These are phyloP conservation scores for Origma solitaria DNA, from an alignment of 2,113 vertebrate genomes.

Conservation along the genomic window DNA sequence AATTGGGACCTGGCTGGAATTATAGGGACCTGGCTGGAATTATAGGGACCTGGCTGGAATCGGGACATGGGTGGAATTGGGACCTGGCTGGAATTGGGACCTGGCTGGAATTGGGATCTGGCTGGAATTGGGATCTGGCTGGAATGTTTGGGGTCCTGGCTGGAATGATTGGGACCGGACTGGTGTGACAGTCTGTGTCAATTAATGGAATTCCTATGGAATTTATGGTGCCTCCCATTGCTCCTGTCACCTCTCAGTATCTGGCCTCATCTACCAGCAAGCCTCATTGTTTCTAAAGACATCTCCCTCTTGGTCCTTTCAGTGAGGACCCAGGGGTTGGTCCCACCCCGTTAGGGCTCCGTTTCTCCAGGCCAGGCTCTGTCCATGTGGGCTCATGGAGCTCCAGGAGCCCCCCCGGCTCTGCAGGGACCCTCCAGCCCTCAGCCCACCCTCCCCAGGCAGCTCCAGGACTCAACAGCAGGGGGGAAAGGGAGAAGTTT, in stretches of 20 bases:
- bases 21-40: too few species aligned
- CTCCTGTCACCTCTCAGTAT: too few species aligned
- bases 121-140: neutral
- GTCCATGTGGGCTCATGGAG: rapidly evolving
- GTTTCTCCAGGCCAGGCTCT: neutral
- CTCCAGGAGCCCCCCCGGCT: neutral
- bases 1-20: too few species aligned
- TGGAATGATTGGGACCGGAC: neutral
- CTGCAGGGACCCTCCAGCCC: neutral
- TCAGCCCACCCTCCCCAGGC: neutral
- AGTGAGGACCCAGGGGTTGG: neutral
- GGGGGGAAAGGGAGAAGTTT: neutral
- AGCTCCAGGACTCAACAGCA: neutral
- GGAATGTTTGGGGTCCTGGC: neutral
- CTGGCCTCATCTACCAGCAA: too few species aligned
- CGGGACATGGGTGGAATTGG: too few species aligned
- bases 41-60: too few species aligned
- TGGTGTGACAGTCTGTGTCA: too few species aligned
- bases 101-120: neutral
- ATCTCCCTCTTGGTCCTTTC: too few species aligned
- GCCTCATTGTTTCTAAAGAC: too few species aligned
- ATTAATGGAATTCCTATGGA: too few species aligned
- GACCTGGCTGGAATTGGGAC: too few species aligned
- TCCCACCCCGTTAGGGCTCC: neutral
- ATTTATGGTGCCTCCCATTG: too few species aligned